Percentiles rank a stretch among this genome's conserved stretches.
Conservation (phyloP, 2,797 vertebrate genomes). For the Micromesistius poutassou region DNA sequence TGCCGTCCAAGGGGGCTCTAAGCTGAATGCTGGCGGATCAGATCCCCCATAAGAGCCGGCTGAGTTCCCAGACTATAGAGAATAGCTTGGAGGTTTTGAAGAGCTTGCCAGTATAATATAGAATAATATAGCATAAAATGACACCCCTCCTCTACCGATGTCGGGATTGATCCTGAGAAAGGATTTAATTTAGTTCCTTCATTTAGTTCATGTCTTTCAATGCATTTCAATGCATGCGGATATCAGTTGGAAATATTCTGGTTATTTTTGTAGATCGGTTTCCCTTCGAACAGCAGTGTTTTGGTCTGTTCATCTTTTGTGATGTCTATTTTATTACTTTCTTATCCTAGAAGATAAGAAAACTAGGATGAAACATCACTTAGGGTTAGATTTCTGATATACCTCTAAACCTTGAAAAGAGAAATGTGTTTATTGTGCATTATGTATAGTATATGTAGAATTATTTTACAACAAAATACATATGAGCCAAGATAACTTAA, state of each 20-base stretch:
- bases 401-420: neutral
- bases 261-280: neutral
- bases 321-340: neutral
- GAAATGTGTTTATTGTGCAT: neutral
- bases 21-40: slow-evolving; percentile 58
- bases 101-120: slow-evolving; percentile 34
- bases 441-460: neutral
- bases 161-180: slow-evolving; percentile 44
- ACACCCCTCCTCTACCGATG: slow-evolving; percentile 34
- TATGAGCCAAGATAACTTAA: neutral
- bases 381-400: neutral
- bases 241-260: neutral
- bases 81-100: slow-evolving; percentile 54
- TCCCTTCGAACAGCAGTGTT: neutral
- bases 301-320: neutral
- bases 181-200: slow-evolving; percentile 27
- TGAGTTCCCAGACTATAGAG: slow-evolving; percentile 63
- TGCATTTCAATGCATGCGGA: neutral
- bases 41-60: slow-evolving; percentile 62
- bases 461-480: neutral
- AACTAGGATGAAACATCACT: neutral
- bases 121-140: slow-evolving; percentile 15
- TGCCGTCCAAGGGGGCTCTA: slow-evolving; percentile 42
- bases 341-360: neutral
- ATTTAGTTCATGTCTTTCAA: neutral